These are phyloP conservation scores for Aporophyla lueneburgensis DNA, from an alignment of 2,888 invertebrate genomes.

Conservation along the genomic window DNA sequence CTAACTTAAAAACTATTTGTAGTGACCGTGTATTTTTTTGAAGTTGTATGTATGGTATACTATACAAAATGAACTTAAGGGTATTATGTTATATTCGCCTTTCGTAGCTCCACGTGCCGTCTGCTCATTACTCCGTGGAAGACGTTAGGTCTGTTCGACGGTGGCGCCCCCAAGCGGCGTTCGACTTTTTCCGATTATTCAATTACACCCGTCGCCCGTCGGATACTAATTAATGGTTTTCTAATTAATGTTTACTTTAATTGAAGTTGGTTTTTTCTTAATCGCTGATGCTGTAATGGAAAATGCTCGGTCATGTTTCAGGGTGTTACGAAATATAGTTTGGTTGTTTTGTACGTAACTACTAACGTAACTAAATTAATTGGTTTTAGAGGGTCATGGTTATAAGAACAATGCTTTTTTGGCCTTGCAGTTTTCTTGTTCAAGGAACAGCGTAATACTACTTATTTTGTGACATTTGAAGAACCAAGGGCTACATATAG, in stretches of 20 bases:
- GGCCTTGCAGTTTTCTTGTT: neutral
- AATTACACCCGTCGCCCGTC: slow-evolving; percentile 65
- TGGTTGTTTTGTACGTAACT: neutral
- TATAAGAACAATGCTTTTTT: slow-evolving; percentile 29
- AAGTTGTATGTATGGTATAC: too few species aligned
- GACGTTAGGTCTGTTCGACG: slow-evolving; percentile 53
- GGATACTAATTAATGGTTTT: slow-evolving; percentile 66
- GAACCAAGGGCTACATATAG: too few species aligned
- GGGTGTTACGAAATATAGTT: neutral
- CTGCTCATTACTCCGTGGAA: slow-evolving; percentile 61
- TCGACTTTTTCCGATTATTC: slow-evolving; percentile 70
- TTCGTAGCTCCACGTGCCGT: slow-evolving; percentile 52
- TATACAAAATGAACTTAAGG: too few species aligned
- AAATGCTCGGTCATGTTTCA: slow-evolving; percentile 1
- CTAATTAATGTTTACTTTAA: slow-evolving; percentile 69
- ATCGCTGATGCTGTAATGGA: slow-evolving; percentile 3
- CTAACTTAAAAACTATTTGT: too few species aligned
- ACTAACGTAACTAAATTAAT: neutral
- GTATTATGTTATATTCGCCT: neutral
- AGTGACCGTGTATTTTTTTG: too few species aligned
- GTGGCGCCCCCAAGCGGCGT: slow-evolving; percentile 45
- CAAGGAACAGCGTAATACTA: neutral
- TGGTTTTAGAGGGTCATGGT: slow-evolving; percentile 6
- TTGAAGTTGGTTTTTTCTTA: slow-evolving; percentile 60
- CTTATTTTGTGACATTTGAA: too few species aligned